Conservation (phyloP, 30 jellyfish, hydroid and myxozoan genomes). For the Haliclystus octoradiatus region DNA sequence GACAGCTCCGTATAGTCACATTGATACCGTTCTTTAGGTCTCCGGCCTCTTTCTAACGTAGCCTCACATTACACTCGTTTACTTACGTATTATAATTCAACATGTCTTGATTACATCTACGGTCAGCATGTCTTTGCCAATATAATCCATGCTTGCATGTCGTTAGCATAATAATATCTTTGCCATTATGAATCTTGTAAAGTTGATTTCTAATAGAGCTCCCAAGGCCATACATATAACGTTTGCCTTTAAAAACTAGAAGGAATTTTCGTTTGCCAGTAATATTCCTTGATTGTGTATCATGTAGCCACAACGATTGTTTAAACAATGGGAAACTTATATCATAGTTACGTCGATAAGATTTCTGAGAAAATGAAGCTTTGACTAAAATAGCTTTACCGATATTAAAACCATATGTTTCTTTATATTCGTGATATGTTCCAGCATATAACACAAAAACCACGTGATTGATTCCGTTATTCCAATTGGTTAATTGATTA, state of each 20-base stretch:
- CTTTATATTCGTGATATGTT: slow-evolving; percentile 72
- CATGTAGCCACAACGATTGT: too few species aligned
- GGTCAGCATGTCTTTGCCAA: slow-evolving; percentile 57
- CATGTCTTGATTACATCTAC: slow-evolving; percentile 49
- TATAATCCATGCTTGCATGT: slow-evolving; percentile 70
- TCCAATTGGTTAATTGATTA: slow-evolving; percentile 31
- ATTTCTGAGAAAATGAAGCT: slow-evolving; percentile 56
- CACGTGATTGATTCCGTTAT: slow-evolving; percentile 58
- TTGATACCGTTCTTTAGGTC: too few species aligned
- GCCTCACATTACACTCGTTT: neutral
- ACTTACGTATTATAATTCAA: slow-evolving; percentile 50
- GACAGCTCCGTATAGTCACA: too few species aligned
- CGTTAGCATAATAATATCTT: slow-evolving; percentile 54
- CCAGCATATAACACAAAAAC: slow-evolving; percentile 59
- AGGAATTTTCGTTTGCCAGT: slow-evolving; percentile 47
- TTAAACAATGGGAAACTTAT: slow-evolving; percentile 58
- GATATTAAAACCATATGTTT: slow-evolving; percentile 37
- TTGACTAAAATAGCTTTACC: slow-evolving; percentile 65
- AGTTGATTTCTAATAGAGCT: slow-evolving; percentile 54
- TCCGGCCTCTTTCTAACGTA: too few species aligned
- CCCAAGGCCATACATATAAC: slow-evolving; percentile 83
- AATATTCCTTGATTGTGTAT: too few species aligned
- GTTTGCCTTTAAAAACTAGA: slow-evolving; percentile 72
- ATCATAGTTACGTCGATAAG: slow-evolving; percentile 43
- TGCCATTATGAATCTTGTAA: slow-evolving; percentile 44